Evolutionary conservation across 2,113 vertebrate species (phyloP).

Genomic region (Pedionomus torquatus): DNA sequence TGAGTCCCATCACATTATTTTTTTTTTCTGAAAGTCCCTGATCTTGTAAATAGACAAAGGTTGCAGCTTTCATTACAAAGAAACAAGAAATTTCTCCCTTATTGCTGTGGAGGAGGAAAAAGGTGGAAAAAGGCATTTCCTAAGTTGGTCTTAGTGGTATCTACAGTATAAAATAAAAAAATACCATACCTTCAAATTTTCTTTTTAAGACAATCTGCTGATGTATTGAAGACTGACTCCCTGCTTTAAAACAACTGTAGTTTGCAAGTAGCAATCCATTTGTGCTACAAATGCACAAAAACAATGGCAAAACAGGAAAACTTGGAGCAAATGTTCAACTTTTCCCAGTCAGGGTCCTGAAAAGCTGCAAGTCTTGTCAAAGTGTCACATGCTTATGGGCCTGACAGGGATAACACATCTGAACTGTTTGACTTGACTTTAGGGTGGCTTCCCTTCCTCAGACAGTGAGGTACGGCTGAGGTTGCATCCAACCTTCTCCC

Average conservation of each 20-base stretch:
- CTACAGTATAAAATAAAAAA: background rate
- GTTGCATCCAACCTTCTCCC: background rate
- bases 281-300: background rate
- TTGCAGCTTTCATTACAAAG: background rate
- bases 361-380: background rate
- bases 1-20: background rate
- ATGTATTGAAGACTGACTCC: background rate
- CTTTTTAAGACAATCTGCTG: background rate
- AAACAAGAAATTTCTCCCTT: background rate
- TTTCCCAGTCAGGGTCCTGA: accelerated
- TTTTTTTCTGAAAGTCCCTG: background rate
- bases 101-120: background rate
- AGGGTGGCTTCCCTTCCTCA: background rate
- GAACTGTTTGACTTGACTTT: background rate
- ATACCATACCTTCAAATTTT: background rate
- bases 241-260: background rate
- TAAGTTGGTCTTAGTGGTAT: background rate
- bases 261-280: background rate
- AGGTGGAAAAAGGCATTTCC: background rate
- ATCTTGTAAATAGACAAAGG: background rate
- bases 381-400: background rate
- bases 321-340: background rate
- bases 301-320: background rate
- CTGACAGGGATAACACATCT: background rate
- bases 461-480: background rate